Evolutionary conservation across 2,113 vertebrate species (phyloP).

Genomic region (Stigmatopora nigra): DNA sequence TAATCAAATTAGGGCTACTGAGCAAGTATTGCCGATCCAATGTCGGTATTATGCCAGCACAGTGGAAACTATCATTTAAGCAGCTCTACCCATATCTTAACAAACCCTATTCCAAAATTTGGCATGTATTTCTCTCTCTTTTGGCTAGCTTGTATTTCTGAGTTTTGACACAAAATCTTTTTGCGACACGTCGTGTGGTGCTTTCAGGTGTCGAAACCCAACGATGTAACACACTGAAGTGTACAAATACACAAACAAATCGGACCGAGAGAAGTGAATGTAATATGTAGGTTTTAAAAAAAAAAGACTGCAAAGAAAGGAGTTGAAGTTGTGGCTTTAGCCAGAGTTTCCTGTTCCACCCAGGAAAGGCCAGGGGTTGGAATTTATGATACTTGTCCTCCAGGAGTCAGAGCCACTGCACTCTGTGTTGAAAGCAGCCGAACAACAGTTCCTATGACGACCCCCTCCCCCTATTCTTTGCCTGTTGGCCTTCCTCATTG

Average conservation of each 20-base stretch:
- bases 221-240: not conserved
- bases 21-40: too few species aligned
- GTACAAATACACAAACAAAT: not conserved
- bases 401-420: not conserved
- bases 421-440: not conserved
- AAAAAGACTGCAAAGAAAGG: not conserved
- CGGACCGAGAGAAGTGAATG: not conserved
- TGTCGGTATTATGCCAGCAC: too few species aligned
- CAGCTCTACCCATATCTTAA: too few species aligned
- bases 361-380: not conserved
- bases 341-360: not conserved
- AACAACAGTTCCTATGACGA: not conserved
- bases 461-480: not conserved
- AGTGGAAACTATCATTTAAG: too few species aligned
- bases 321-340: not conserved
- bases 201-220: not conserved
- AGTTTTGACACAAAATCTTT: too few species aligned
- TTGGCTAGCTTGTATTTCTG: too few species aligned
- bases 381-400: conserved; percentile 1
- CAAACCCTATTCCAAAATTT: too few species aligned
- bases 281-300: not conserved
- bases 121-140: too few species aligned
- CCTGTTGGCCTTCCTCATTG: not conserved
- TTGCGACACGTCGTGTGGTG: not conserved
- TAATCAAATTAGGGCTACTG: too few species aligned